Percentiles rank a stretch among this genome's conserved stretches.
Evolutionary conservation across 2,113 vertebrate species (phyloP).

Genomic region (Brachirus orientalis): DNA sequence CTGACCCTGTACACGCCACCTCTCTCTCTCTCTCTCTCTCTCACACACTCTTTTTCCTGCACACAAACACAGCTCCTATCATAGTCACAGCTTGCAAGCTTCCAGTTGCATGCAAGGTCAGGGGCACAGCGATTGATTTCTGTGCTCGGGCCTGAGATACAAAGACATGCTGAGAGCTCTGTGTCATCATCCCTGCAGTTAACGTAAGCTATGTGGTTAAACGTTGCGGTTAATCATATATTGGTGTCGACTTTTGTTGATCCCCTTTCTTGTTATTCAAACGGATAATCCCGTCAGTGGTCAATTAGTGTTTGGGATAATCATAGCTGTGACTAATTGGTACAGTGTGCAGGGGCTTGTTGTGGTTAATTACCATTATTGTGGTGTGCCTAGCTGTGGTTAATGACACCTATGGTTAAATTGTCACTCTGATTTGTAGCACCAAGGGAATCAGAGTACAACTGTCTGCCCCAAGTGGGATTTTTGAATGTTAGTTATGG

Average conservation of each 20-base stretch:
- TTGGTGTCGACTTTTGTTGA: conserved; percentile 44
- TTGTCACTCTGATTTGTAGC: conserved; percentile 64
- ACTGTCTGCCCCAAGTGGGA: conserved; percentile 14
- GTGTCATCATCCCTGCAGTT: conserved; percentile 48
- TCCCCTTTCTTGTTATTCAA: conserved; percentile 51
- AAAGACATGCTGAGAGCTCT: conserved; percentile 45
- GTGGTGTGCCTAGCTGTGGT: conserved; percentile 55
- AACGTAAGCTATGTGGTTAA: conserved; percentile 56
- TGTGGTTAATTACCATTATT: conserved; percentile 75
- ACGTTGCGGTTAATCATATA: conserved; percentile 64
- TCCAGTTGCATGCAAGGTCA: conserved; percentile 62
- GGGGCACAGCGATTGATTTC: conserved; percentile 57
- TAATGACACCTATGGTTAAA: conserved; percentile 77
- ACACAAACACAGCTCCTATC: conserved; percentile 33
- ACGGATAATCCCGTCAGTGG: conserved; percentile 65
- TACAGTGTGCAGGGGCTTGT: conserved; percentile 64
- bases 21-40: conserved; percentile 8
- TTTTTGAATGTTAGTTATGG: conserved; percentile 25
- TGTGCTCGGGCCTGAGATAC: conserved; percentile 30
- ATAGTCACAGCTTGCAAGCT: conserved; percentile 43
- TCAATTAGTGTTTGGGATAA: conserved; percentile 79
- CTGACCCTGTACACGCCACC: conserved; percentile 61
- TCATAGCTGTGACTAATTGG: conserved; percentile 78
- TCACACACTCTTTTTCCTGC: background rate
- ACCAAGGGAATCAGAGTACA: conserved; percentile 14